Evolutionary conservation across 2,888 invertebrate genomes (phyloP), one percentile per base, ranked within the genome.

Genomic region (Celastrina argiolus): DNA sequence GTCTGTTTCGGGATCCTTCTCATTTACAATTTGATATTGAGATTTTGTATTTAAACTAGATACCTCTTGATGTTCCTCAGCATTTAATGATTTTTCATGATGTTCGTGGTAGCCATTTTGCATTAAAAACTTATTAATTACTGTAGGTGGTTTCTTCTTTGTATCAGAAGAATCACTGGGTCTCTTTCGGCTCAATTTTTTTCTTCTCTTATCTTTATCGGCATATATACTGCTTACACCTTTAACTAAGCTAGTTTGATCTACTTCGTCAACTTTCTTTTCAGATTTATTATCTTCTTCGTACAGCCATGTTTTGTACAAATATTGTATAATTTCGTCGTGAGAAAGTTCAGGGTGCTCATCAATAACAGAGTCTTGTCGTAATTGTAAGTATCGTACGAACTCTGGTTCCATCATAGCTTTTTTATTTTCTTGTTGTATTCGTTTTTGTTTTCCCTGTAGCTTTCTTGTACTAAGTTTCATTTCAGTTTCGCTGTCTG

Each of bases 251-350:
- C 76, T 80, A 22, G 75, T 74, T 56, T 80, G 77, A 68, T 76
- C 75, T 6, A 78, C 70, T 61, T 80, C 79, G 22, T 82, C 78
- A 16, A 81, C 84, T 64, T 78, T 80, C 5, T 76, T 76, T 34
- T 84, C 84, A 22, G 81, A 76, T 70, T 85, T 90, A 66, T 79
- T 78, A 65, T 77, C 83, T 63, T 88, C 83, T 71, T 85, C 83
- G 36, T 88, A 88, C 31, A 83, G 72, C 92, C 92, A 92, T 5
- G 87, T 87, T 73, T 92, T 90, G 56, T 85, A 83, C 56, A 92
- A 79, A 76, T 92, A 92, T 8, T 75, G 76, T 41, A 82, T 79
- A 7, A 92, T 82, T 72, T 92, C 91, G 0, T 83, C 80, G 56
- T 84, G 81, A 0, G 83, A 81, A 8, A 92, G 78, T 56, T 92